phyloP scores from a whole-genome alignment of 2,888 invertebrate genomes.

The Meghimatium bilineatum region DNA sequence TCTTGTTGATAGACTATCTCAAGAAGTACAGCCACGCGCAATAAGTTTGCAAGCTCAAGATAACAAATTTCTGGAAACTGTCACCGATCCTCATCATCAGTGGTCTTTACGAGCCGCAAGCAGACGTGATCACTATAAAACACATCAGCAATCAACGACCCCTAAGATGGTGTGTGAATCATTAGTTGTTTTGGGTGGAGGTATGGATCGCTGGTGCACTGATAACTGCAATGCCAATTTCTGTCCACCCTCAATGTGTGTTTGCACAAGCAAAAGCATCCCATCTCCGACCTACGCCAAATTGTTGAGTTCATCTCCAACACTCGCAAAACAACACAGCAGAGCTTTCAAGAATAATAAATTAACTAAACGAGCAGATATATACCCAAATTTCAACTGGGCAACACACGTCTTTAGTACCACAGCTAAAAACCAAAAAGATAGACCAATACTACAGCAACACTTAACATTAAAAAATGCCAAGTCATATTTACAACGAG shows the following conservation, averaged over 20 bases:
- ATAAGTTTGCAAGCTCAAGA: neutral
- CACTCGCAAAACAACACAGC: neutral
- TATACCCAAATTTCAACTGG: neutral
- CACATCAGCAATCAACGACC: neutral
- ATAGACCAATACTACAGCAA: neutral
- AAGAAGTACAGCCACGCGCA: neutral
- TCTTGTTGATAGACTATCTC: no score
- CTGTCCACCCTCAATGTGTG: slow-evolving; percentile 60
- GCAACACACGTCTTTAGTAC: neutral
- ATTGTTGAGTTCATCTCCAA: neutral
- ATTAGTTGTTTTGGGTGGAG: slow-evolving; percentile 60
- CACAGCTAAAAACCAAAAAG: neutral
- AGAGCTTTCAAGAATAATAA: neutral
- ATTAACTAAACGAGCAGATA: no score
- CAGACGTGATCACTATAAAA: slow-evolving; percentile 25
- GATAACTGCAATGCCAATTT: slow-evolving; percentile 66
- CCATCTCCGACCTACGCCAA: neutral
- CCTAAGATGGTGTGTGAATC: slow-evolving; percentile 60
- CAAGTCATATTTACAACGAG: neutral
- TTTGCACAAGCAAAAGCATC: slow-evolving; percentile 36
- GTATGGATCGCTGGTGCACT: slow-evolving; percentile 72
- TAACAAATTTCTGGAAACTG: neutral
- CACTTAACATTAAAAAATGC: no score
- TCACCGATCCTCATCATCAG: slow-evolving; percentile 17
- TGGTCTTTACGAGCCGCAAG: neutral